phyloP scores from a whole-genome alignment of 2,797 vertebrate species.

The Gallinago stenura region DNA sequence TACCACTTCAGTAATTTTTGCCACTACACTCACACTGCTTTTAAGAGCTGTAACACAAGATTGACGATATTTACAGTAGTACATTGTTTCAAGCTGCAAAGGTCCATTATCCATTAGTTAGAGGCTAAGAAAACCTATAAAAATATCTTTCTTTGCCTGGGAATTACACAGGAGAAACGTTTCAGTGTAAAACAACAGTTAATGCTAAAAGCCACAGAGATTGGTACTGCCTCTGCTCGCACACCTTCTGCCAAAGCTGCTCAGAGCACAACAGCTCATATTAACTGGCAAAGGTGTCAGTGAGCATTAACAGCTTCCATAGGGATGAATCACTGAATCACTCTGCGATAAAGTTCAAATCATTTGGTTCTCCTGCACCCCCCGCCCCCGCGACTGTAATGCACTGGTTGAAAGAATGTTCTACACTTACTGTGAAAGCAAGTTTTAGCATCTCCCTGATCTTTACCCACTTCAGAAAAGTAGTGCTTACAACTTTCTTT shows the following conservation, averaged over 20 bases:
- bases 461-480: background rate
- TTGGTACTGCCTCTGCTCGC: background rate
- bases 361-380: background rate
- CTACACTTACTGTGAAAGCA: background rate
- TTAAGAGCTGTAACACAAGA: background rate
- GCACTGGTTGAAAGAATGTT: background rate
- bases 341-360: background rate
- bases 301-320: background rate
- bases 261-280: background rate
- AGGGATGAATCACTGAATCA: slow-evolving; percentile 2
- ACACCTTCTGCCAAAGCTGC: background rate
- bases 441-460: background rate
- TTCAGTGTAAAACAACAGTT: background rate
- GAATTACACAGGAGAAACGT: background rate
- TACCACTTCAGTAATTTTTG: background rate
- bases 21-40: background rate
- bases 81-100: background rate
- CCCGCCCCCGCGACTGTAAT: background rate
- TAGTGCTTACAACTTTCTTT: background rate
- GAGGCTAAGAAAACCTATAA: background rate
- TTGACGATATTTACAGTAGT: background rate
- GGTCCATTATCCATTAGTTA: background rate
- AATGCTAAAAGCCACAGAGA: background rate
- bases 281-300: background rate
- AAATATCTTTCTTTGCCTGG: background rate